phyloP scores from a whole-genome alignment of 2,888 invertebrate species.

The Boloria euphrosyne region DNA sequence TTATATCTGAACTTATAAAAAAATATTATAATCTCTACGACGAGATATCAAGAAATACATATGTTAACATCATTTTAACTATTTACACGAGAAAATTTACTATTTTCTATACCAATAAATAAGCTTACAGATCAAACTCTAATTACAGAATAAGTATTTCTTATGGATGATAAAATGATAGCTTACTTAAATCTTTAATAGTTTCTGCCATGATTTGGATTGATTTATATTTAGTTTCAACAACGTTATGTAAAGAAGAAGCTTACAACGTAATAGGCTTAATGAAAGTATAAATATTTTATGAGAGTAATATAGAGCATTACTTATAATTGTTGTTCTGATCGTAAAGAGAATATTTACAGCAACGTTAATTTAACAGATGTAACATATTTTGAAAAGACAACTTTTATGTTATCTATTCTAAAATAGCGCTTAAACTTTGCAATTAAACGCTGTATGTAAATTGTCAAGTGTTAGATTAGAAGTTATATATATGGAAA shows the following conservation, averaged over 20 bases:
- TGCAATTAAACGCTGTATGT: conserved; percentile 40
- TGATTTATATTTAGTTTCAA: not conserved
- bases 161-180: no score
- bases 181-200: no score
- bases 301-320: conserved; percentile 4
- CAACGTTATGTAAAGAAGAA: conserved; percentile 4
- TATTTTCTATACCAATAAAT: no score
- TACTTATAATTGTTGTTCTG: not conserved
- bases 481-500: conserved; percentile 60
- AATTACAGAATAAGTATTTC: no score
- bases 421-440: conserved; percentile 22
- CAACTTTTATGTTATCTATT: not conserved
- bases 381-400: not conserved
- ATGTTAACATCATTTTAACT: not conserved
- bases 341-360: conserved; percentile 10
- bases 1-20: conserved; percentile 14
- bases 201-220: no score
- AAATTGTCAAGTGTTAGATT: conserved; percentile 55
- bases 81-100: no score
- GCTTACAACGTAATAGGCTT: not conserved
- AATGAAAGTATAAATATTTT: conserved; percentile 16
- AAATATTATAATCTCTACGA: not conserved
- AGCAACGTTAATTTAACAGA: not conserved
- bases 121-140: no score
- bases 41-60: not conserved